Evolutionary conservation across 2,113 vertebrate species (phyloP), one percentile per base, ranked within the genome.

Genomic region (Octodon degus): DNA sequence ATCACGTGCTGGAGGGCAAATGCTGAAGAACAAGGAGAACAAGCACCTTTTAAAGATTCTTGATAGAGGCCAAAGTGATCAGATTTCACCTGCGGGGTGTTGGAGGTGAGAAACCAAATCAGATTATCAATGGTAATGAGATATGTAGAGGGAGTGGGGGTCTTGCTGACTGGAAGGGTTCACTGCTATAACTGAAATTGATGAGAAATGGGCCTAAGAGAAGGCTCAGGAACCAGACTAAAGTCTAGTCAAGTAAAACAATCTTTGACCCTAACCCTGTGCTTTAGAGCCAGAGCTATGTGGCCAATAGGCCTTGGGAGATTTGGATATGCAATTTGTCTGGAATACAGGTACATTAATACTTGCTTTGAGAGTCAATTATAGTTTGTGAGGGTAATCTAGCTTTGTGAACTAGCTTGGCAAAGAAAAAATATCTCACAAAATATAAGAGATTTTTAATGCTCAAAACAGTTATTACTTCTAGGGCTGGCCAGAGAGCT

Each of bases 381-480:
- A 32, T 93, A 92, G 62, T 25, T 19, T 47, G 13, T 30, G 40
- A 93, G 40, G 77, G 40, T 89, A 50, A 88, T 47, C 77, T 80
- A 65, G 70, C 25, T 95, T 47, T 91, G 24, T 72, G 13, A 89
- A 62, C 16, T 53, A 83, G 30, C 67, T 77, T 72, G 67, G 50
- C n/a, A 30, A 53, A 79, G 40, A 50, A 89, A 88, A 37, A 24
- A 47, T 40, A 65, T 14, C n/a, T 60, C 62, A 91, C 77, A 81
- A 55, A 90, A 37, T 86, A 11, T 68, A 81, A 89, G 32, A 16
- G 34, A 85, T 77, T 77, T 72, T 65, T 70, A 94, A 89, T 77
- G 32, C 60, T 92, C 24, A 89, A 82, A 93, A 94, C 72, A 43
- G 0, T 88, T 12, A 50, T 50, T 50, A 50, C 50, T 50, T 50